These are phyloP conservation scores for Sceliomorpha sp. DNA, from an alignment of 2,888 invertebrate genomes.

Conservation along the genomic window DNA sequence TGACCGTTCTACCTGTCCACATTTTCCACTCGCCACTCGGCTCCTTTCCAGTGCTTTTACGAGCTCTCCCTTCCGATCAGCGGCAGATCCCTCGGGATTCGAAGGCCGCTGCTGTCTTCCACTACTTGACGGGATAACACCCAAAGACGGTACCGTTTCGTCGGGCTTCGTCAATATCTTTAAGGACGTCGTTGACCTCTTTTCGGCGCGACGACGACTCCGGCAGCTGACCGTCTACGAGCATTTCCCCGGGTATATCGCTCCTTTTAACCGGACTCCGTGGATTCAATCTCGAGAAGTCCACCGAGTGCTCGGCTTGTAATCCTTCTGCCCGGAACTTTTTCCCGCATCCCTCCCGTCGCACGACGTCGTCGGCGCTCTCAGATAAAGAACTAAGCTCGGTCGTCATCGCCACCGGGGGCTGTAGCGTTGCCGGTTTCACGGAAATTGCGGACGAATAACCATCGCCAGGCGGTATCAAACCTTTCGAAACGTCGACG, in stretches of 20 bases:
- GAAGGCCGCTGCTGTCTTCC: constrained; percentile 25
- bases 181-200: constrained; percentile 76
- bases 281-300: constrained; percentile 67
- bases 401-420: constrained; percentile 36
- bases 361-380: constrained; percentile 26
- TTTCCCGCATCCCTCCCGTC: constrained; percentile 11
- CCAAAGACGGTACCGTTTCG: constrained; percentile 50
- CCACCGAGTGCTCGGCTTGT: constrained; percentile 46
- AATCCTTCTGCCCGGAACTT: constrained; percentile 35
- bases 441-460: constrained; percentile 17
- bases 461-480: constrained; percentile 35
- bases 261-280: constrained; percentile 63
- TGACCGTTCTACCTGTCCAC: not conserved
- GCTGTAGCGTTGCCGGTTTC: constrained; percentile 7
- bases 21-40: constrained; percentile 20
- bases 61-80: constrained; percentile 28
- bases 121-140: constrained; percentile 47
- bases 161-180: constrained; percentile 72
- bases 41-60: constrained; percentile 36
- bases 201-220: constrained; percentile 52
- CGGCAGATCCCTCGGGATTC: constrained; percentile 30
- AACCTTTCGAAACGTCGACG: constrained; percentile 33
- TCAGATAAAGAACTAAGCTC: constrained; percentile 29
- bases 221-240: constrained; percentile 51
- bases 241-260: constrained; percentile 58